phyloP scores from a whole-genome alignment of 1,140 invertebrate species.

The Tribolium castaneum region DNA sequence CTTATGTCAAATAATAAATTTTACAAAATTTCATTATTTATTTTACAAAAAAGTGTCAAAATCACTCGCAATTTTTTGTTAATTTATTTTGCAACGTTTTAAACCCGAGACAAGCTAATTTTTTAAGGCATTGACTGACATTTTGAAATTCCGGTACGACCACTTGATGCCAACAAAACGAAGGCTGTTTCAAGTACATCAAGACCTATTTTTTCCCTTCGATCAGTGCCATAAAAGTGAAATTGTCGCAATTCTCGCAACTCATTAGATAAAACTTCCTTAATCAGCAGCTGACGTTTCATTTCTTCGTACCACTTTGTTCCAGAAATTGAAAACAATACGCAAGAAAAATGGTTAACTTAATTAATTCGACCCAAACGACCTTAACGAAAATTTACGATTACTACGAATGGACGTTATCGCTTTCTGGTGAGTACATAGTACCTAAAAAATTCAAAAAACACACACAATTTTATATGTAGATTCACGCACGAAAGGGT shows the following conservation, averaged over 20 bases:
- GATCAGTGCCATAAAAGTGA: neutral
- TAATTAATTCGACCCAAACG: constrained; percentile 73
- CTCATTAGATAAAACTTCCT: neutral
- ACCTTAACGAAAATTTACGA: constrained; percentile 72
- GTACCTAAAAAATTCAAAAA: constrained; percentile 7
- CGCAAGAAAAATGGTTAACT: constrained; percentile 63
- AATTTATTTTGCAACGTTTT: too few relatives aligned
- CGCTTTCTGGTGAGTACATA: constrained; percentile 73
- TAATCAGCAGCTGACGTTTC: neutral
- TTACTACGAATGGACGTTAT: constrained; percentile 78
- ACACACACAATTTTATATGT: constrained; percentile 52
- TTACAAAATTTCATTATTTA: too few relatives aligned
- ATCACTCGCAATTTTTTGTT: neutral
- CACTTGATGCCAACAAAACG: neutral
- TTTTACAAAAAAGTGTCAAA: too few relatives aligned
- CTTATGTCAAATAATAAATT: too few relatives aligned
- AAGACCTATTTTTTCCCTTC: neutral
- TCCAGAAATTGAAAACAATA: neutral
- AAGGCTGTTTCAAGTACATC: neutral
- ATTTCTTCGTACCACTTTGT: neutral
- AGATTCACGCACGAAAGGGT: constrained; percentile 86
- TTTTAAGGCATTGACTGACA: too few relatives aligned
- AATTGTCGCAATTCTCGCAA: neutral
- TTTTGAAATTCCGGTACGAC: too few relatives aligned
- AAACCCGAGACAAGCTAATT: too few relatives aligned